Base-by-base conservation (phyloP, 2,888 invertebrate genomes). In the Lobophora halterata region DNA sequence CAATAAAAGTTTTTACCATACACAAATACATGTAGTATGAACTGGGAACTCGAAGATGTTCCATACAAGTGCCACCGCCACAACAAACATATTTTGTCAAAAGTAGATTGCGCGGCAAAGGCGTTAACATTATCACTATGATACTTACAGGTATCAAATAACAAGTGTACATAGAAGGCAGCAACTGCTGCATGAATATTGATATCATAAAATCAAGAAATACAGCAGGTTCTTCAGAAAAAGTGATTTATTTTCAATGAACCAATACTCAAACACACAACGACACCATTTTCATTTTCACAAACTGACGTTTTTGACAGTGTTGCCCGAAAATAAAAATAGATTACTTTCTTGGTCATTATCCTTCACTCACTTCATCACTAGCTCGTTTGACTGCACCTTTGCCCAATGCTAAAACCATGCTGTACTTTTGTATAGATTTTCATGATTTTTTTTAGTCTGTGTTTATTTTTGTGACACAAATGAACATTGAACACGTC, bases 401-500 rank as follows among this genome's bases (percentile, higher is more conserved):
- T n/a, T n/a, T n/a, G n/a, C n/a, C n/a, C n/a, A n/a, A n/a, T 29
- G 29, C 20, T 8, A 20, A 29, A 5, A 3, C 3, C 1, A 3
- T 3, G 3, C 10, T 4, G 5, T 6, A 18, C 9, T 37, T 10
- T 19, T 8, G 25, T 31, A 25, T 25, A 26, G 25, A 17, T 4
- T 31, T 16, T n/a, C 3, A 3, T 12, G 1, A n/a, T 4, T 8
- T 36, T 40, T 34, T 37, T 14, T 32, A 17, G 5, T 33, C 33
- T 38, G 42, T 45, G 34, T 35, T 9, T 21, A 32, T 20, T 24
- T 42, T 41, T 48, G 49, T 76, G 78, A 77, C 82, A 83, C 86
- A 81, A 81, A 85, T 85, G 76, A 80, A 77, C 72, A 82, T 79
- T 82, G 87, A 85, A 87, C 87, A 87, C 87, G 87, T 87, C 86